Percentiles rank a stretch among this genome's conserved stretches.
Evolutionary conservation across 2,113 vertebrate genomes (phyloP).

Genomic region (Barbus barbus): DNA sequence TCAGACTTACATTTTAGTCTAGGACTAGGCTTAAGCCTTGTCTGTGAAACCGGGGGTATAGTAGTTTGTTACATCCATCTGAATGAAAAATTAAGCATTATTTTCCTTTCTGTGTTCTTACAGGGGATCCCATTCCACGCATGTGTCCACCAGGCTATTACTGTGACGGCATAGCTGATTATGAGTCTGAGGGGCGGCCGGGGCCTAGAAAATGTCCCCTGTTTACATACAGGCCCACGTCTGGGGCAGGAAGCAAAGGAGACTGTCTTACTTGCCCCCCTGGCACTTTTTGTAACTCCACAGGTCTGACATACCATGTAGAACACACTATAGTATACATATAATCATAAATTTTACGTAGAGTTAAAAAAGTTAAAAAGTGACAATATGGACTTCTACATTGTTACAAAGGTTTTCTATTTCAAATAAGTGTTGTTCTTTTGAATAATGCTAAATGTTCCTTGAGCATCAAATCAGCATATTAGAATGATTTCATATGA

Average conservation of each 20-base stretch:
- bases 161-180: slow-evolving; percentile 77
- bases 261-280: slow-evolving; percentile 83
- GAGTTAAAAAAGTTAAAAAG: not conserved
- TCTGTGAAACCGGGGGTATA: too few relatives aligned
- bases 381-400: not conserved
- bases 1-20: too few relatives aligned
- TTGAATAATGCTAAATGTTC: not conserved
- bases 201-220: slow-evolving; percentile 80
- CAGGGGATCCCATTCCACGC: slow-evolving; percentile 74
- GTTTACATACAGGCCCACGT: slow-evolving; percentile 74
- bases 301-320: slow-evolving; percentile 68
- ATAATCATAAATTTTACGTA: not conserved
- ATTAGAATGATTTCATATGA: not conserved
- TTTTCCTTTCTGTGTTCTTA: slow-evolving; percentile 1
- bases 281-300: slow-evolving; percentile 78
- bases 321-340: not conserved
- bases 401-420: not conserved
- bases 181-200: slow-evolving; percentile 51
- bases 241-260: slow-evolving; percentile 74
- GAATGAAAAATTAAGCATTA: not conserved
- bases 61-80: not conserved
- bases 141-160: slow-evolving; percentile 82
- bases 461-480: not conserved
- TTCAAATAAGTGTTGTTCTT: not conserved
- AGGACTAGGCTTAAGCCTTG: too few relatives aligned